Evolutionary conservation across 2,113 vertebrate species (phyloP).

Genomic region (Arothron firmamentum): DNA sequence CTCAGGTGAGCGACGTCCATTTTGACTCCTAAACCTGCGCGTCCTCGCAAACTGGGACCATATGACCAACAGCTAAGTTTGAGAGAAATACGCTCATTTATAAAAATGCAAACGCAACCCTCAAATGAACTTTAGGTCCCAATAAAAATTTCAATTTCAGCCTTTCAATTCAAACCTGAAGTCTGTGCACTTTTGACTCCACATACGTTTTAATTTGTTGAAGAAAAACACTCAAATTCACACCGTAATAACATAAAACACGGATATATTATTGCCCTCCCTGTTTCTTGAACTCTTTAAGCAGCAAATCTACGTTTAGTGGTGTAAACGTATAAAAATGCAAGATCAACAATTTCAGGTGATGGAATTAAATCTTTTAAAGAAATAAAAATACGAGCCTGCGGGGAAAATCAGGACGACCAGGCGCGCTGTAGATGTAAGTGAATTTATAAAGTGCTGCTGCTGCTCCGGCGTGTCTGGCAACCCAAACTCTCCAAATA

Average conservation of each 20-base stretch:
- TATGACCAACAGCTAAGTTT: background rate
- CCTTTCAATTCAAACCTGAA: too few relatives aligned
- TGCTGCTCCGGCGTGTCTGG: background rate
- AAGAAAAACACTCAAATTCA: too few relatives aligned
- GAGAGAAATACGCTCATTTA: background rate
- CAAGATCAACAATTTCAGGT: background rate
- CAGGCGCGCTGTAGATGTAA: background rate
- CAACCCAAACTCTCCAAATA: background rate
- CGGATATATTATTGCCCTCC: too few relatives aligned
- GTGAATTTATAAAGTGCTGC: background rate
- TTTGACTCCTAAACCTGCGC: constrained; percentile 2
- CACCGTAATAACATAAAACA: too few relatives aligned
- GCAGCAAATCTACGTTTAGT: too few relatives aligned
- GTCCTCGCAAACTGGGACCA: background rate
- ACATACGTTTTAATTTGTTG: too few relatives aligned
- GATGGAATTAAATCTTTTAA: background rate
- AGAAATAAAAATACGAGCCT: background rate
- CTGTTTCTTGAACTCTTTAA: too few relatives aligned
- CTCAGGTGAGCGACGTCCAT: constrained; percentile 32
- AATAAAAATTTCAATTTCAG: background rate
- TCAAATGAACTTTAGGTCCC: background rate
- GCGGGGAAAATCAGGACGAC: background rate
- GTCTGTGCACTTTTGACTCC: too few relatives aligned
- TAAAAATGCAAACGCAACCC: background rate
- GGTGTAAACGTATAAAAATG: background rate